Conservation (phyloP, 2,113 vertebrate species). For the Podiceps cristatus region DNA sequence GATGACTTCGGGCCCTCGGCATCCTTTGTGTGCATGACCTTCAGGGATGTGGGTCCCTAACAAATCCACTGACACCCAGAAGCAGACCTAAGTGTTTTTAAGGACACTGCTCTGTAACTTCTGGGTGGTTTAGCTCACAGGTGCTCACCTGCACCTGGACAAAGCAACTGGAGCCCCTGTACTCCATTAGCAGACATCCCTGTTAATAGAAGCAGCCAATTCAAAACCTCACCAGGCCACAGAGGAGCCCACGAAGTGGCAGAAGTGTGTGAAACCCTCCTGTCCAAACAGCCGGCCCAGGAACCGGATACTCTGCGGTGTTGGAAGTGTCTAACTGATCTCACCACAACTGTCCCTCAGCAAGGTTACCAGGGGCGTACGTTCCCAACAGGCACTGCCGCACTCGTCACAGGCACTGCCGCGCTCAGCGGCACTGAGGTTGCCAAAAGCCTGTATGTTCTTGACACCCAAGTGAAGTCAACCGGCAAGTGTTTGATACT, state of each 20-base stretch:
- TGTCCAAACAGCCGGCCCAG: not conserved
- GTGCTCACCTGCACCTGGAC: not conserved
- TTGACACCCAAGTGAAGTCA: not conserved
- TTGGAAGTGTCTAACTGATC: not conserved
- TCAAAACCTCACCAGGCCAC: not conserved
- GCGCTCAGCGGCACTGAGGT: accelerated
- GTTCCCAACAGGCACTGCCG: not conserved
- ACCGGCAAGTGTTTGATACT: not conserved
- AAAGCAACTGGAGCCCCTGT: not conserved
- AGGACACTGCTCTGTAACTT: not conserved
- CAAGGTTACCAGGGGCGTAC: not conserved
- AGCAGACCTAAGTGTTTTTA: not conserved
- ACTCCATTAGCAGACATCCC: not conserved
- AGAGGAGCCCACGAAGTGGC: not conserved
- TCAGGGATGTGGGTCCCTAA: not conserved
- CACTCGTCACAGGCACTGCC: not conserved
- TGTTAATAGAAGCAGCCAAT: not conserved
- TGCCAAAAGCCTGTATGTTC: not conserved
- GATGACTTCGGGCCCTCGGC: not conserved
- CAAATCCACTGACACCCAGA: not conserved
- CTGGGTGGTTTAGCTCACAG: not conserved
- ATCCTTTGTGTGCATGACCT: not conserved
- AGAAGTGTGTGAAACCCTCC: not conserved
- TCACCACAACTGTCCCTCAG: not conserved
- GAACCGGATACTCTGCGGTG: not conserved